Conservation (phyloP, 2,797 vertebrate species). For the Hydrophis major region DNA sequence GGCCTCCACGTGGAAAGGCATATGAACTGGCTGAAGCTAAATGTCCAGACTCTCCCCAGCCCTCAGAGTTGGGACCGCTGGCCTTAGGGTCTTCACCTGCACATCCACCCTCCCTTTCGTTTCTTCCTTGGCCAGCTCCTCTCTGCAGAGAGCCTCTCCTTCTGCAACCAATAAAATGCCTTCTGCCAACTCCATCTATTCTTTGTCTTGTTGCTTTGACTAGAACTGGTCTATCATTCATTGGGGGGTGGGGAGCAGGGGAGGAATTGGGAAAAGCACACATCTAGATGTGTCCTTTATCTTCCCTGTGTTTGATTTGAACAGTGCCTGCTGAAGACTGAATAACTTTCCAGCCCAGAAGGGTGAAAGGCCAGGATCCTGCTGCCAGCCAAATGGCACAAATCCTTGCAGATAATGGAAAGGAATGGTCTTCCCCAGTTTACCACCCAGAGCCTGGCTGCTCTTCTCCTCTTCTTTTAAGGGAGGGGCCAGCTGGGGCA, state of each 20-base stretch:
- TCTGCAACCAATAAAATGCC: conserved; percentile 47
- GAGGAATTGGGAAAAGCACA: background rate
- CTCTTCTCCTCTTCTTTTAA: background rate
- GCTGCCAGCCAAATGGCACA: background rate
- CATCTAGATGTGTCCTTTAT: too few species aligned
- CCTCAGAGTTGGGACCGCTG: background rate
- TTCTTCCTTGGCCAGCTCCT: background rate
- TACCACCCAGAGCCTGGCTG: background rate
- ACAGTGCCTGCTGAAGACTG: background rate
- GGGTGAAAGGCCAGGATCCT: background rate
- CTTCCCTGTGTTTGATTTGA: background rate
- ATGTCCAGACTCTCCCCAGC: background rate
- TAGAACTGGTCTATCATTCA: background rate
- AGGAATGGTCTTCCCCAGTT: background rate
- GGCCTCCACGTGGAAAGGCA: background rate
- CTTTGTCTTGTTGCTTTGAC: background rate
- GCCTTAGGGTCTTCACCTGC: background rate
- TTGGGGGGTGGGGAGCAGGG: background rate
- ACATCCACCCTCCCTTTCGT: background rate
- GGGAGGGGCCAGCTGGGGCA: background rate
- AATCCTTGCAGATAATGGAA: background rate
- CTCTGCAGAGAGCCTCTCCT: background rate
- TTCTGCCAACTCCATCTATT: background rate
- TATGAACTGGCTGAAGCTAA: background rate
- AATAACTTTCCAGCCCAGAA: background rate